Conservation (phyloP, 1,140 invertebrate species). For the Steinernema khuongi region DNA sequence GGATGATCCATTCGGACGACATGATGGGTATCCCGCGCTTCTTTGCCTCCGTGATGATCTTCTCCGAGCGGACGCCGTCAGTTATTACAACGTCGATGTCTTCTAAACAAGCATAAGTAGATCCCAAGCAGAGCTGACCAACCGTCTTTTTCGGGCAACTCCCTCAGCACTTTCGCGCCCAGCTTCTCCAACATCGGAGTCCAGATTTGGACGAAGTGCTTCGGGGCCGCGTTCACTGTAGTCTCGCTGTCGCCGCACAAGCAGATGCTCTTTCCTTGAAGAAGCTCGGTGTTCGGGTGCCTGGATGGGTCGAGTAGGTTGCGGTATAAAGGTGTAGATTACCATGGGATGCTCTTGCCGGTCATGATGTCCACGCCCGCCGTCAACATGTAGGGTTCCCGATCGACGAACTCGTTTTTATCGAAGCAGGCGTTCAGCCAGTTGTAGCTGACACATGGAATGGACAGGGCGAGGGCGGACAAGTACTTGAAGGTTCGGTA, state of each 20-base stretch:
- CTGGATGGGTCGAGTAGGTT: slow-evolving; percentile 17
- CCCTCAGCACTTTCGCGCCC: slow-evolving; percentile 41
- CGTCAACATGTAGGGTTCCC: slow-evolving; percentile 41
- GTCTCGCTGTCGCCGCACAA: slow-evolving; percentile 11
- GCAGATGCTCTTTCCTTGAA: slow-evolving; percentile 36
- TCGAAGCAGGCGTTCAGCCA: slow-evolving; percentile 49
- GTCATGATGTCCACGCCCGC: slow-evolving; percentile 40
- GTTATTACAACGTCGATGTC: slow-evolving; percentile 44
- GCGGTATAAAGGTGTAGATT: slow-evolving; percentile 24
- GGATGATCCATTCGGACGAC: slow-evolving; percentile 52
- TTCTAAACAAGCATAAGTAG: slow-evolving; percentile 30
- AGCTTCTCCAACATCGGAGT: slow-evolving; percentile 40
- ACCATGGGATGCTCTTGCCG: slow-evolving; percentile 26
- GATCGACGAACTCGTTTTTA: slow-evolving; percentile 39
- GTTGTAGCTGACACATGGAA: slow-evolving; percentile 47
- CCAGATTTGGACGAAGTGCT: slow-evolving; percentile 52
- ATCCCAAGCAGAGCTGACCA: slow-evolving; percentile 24
- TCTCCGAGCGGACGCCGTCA: slow-evolving; percentile 31
- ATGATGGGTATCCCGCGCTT: slow-evolving; percentile 32
- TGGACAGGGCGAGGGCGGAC: slow-evolving; percentile 45
- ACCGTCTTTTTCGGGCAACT: neutral
- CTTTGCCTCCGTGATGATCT: slow-evolving; percentile 29
- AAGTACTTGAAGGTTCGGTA: slow-evolving; percentile 57
- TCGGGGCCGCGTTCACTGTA: slow-evolving; percentile 8
- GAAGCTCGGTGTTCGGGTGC: slow-evolving; percentile 26